Evolutionary conservation across 1,140 invertebrate species (phyloP), one percentile per base, ranked within the genome.

Genomic region (Polypedilum pembai): DNA sequence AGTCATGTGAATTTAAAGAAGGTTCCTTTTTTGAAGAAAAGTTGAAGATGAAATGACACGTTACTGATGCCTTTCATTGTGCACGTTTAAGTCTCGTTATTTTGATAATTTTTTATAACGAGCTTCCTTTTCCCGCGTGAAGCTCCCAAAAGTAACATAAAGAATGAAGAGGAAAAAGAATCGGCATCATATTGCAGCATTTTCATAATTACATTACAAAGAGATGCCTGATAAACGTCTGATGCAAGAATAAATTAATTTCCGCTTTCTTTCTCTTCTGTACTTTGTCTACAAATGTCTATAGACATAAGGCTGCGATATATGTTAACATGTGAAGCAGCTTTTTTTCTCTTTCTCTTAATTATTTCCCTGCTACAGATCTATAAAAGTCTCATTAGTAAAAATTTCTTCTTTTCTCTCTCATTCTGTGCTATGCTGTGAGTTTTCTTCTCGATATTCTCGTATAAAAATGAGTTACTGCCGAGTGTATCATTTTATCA

Each of bases 171-270:
- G 12, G 3, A 56, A 15, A 56, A 12, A n/a, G n/a, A 12, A n/a
- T 4, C 15, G 45, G 45, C 12, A 56, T 56, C 45, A 56, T 56
- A 56, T 56, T 56, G 45, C 45, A 56, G 45, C n/a, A 56, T 56
- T 56, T 56, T 12, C 45, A 56, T 56, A 56, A 56, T 56, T 56
- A 56, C n/a, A n/a, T 56, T n/a, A 56, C 45, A 56, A n/a, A 33
- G 24, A 56, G 15, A 56, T 56, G 45, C 12, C 45, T n/a, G n/a
- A 56, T 56, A 56, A 15, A 56, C 12, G 45, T n/a, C n/a, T 56
- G 45, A 56, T 56, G 45, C 45, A 56, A 56, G n/a, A 56, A 56
- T 56, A n/a, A 56, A 56, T 56, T 56, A 56, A 56, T 56, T 56
- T 56, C 45, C 45, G 45, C n/a, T 56, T 12, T 56, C 10, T n/a